phyloP scores from a whole-genome alignment of 2,113 vertebrate genomes.

The Madoqua kirkii region DNA sequence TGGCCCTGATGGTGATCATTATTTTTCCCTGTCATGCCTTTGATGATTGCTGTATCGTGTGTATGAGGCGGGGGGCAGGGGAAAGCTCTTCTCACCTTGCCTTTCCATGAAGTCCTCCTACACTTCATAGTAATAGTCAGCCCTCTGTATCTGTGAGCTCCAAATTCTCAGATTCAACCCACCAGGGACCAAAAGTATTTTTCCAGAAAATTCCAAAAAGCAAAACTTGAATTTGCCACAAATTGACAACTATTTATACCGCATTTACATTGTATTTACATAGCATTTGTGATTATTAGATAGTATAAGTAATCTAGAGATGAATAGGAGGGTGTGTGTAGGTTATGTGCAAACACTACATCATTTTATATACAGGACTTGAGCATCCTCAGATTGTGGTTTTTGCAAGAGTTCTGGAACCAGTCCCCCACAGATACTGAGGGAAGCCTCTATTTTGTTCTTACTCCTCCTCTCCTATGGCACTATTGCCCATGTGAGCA shows the following conservation, averaged over 20 bases:
- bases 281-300: background rate
- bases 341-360: background rate
- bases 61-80: fast-evolving
- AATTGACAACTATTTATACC: background rate
- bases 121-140: background rate
- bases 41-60: background rate
- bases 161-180: background rate
- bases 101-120: background rate
- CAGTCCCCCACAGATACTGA: background rate
- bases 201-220: background rate
- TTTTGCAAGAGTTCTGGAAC: background rate
- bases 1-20: background rate
- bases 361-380: background rate
- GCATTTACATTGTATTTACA: background rate
- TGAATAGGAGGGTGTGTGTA: background rate
- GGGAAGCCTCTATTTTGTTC: background rate
- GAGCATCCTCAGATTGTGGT: background rate
- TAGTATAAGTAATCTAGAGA: background rate
- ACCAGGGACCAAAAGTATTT: background rate
- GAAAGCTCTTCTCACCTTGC: background rate
- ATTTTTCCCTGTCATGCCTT: background rate
- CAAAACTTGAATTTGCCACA: background rate
- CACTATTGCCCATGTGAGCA: background rate
- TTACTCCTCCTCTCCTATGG: background rate
- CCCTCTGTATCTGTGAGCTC: background rate